Base-by-base conservation (phyloP, 2,888 invertebrate genomes). In the Cephus rjabovi region DNA sequence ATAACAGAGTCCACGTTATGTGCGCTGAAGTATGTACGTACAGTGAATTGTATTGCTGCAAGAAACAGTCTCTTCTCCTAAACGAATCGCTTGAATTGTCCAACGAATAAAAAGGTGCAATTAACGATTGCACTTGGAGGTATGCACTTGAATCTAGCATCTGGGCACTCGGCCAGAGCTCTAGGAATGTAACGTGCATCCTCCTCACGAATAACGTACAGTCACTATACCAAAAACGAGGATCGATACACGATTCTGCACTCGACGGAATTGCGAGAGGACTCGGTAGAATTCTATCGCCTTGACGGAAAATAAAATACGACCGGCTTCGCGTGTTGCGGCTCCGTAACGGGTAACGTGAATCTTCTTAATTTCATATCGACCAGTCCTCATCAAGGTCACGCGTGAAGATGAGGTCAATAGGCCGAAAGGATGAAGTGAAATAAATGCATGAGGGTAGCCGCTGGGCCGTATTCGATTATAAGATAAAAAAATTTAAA, bases 141-240 rank as follows among this genome's bases (percentile, higher is more conserved):
- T 79, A 83, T 82, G 83, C 83, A 78, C 80, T 83, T 69, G 71
- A 31, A 71, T 31, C 71, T 33, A 81, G 71, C 71, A 71, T 31
- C 71, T 33, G 82, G 82, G 81, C 80, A 75, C 73, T 30, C 76
- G 79, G 81, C 83, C 83, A 83, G 76, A 78, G 73, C 35, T 74
- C 77, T 78, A 78, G 77, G 81, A 83, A 82, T 80, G 81, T 80
- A 77, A 74, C 73, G 76, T 70, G 78, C 81, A 75, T 69, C 77
- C 11, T 71, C 31, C 34, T 71, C 71, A 12, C 0, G 33, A 56
- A 31, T 31, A 9, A 9, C 71, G 12, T 12, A 33, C 71, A 34
- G 71, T 56, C 56, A 9, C 71, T 31, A 71, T 71, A 71, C 71
- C 71, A 33, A 34, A 70, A 71, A 23, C 31, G 33, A 71, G 33